phyloP scores from a whole-genome alignment of 2,797 vertebrate species.

The Crenichthys baileyi region DNA sequence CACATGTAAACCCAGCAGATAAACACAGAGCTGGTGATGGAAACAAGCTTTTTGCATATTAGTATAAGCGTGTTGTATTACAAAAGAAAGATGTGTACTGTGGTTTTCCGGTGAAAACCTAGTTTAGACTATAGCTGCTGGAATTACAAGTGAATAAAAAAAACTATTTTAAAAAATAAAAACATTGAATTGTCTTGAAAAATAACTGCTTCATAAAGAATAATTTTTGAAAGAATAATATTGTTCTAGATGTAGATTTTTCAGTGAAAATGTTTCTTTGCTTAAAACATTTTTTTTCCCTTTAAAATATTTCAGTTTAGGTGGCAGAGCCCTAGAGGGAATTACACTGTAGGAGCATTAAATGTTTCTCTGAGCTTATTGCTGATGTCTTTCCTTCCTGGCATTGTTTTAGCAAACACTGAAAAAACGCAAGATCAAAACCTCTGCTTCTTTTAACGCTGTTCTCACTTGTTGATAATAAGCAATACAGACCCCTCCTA shows the following conservation, averaged over 20 bases:
- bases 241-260: background rate
- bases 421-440: background rate
- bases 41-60: background rate
- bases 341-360: background rate
- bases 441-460: background rate
- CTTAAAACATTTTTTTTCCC: background rate
- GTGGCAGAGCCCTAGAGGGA: background rate
- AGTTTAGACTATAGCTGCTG: too few relatives aligned
- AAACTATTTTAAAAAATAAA: too few relatives aligned
- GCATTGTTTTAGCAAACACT: background rate
- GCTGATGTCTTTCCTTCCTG: background rate
- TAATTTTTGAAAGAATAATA: background rate
- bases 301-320: background rate
- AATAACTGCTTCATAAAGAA: background rate
- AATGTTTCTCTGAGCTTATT: background rate
- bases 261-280: background rate
- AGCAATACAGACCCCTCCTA: background rate
- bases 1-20: background rate
- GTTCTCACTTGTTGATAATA: background rate
- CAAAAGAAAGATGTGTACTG: too few relatives aligned
- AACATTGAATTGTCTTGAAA: background rate
- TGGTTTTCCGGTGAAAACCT: too few relatives aligned
- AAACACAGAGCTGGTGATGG: background rate
- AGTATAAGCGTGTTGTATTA: too few relatives aligned
- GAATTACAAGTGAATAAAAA: too few relatives aligned